These are phyloP conservation scores for Xestia xanthographa DNA, from an alignment of 2,888 invertebrate species.

Conservation along the genomic window DNA sequence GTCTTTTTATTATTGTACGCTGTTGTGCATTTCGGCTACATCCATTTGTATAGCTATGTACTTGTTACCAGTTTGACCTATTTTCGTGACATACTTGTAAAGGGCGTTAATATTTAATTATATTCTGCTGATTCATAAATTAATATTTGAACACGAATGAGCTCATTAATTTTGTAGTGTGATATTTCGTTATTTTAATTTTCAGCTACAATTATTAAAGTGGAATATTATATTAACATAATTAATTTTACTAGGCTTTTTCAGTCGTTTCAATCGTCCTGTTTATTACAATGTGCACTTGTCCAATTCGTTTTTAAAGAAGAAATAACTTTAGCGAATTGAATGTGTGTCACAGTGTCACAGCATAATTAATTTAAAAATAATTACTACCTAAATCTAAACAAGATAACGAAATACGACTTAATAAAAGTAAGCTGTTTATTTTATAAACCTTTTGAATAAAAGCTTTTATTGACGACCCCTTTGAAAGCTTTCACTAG, in stretches of 20 bases:
- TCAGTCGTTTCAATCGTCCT: background rate
- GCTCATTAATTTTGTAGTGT: background rate
- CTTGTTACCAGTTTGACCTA: constrained; percentile 35
- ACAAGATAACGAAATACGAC: background rate
- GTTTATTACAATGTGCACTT: background rate
- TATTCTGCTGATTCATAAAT: background rate
- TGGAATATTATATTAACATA: background rate
- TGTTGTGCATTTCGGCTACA: constrained; percentile 5
- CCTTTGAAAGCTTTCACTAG: constrained; percentile 8
- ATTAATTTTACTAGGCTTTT: background rate
- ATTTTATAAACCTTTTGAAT: constrained; percentile 11
- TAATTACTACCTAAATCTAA: background rate
- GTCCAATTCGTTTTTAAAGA: too few species aligned
- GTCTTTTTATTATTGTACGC: background rate
- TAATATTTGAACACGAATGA: background rate
- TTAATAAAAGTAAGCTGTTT: background rate
- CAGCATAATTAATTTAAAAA: background rate
- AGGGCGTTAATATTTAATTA: constrained; percentile 19
- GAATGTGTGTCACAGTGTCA: background rate
- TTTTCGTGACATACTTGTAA: constrained; percentile 41
- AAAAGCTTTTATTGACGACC: constrained; percentile 17
- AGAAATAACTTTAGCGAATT: background rate
- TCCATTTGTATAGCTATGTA: background rate
- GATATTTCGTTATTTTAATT: constrained; percentile 10
- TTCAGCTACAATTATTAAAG: background rate